These are phyloP conservation scores for Muschampia staudingeri DNA, from an alignment of 2,888 invertebrate species.

Conservation along the genomic window DNA sequence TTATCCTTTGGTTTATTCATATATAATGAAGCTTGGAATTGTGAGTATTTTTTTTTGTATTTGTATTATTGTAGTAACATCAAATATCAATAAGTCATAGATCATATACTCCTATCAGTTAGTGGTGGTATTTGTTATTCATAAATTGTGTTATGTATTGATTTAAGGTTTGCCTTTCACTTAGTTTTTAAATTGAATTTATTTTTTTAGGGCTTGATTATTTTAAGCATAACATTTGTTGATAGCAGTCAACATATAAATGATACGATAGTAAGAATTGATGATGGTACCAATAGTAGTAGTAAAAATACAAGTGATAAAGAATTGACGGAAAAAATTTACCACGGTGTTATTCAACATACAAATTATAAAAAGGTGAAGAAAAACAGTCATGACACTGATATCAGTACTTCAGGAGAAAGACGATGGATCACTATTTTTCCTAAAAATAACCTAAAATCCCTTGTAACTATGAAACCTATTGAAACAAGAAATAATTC, in stretches of 20 bases:
- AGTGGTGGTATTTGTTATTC: too few relatives aligned
- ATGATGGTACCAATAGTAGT: not conserved
- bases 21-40: conserved; percentile 27
- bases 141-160: too few relatives aligned
- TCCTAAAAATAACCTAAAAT: conserved; percentile 15
- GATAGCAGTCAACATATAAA: not conserved
- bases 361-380: not conserved
- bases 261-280: not conserved
- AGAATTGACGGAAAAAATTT: not conserved
- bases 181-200: not conserved
- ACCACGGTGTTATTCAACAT: not conserved
- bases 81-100: too few relatives aligned
- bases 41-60: conserved; percentile 26
- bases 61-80: not conserved
- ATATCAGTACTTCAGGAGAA: not conserved
- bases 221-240: not conserved
- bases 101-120: too few relatives aligned
- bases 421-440: not conserved
- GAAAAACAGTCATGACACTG: not conserved
- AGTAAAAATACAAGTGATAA: not conserved
- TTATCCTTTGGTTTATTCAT: not conserved
- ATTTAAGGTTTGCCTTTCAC: not conserved
- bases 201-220: not conserved
- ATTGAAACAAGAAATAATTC: not conserved
- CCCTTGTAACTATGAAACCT: conserved; percentile 13